Evolutionary conservation across 2,113 vertebrate species (phyloP).

Genomic region (Pseudopodoces humilis): DNA sequence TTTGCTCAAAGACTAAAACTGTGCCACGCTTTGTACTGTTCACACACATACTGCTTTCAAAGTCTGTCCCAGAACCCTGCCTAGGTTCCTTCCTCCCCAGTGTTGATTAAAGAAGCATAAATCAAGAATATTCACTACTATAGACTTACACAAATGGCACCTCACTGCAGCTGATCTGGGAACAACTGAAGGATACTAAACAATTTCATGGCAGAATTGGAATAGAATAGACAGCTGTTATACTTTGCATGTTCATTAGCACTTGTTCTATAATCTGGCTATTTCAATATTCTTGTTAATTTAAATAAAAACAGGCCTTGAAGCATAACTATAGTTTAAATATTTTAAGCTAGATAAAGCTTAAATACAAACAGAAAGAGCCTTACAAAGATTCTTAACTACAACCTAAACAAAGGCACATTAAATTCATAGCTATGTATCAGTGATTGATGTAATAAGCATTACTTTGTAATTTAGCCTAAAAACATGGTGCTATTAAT

Average conservation of each 20-base stretch:
- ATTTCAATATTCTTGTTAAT: neutral
- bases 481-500: neutral
- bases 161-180: neutral
- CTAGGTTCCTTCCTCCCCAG: neutral
- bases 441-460: neutral
- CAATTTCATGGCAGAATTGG: neutral
- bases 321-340: neutral
- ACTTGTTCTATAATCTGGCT: neutral
- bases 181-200: neutral
- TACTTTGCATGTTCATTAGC: neutral
- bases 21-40: neutral
- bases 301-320: neutral
- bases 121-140: neutral
- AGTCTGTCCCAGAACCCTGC: neutral
- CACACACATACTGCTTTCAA: neutral
- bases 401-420: neutral
- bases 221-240: neutral
- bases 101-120: neutral
- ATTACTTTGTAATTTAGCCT: neutral
- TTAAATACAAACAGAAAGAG: slow-evolving; percentile 59
- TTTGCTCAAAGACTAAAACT: neutral
- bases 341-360: slow-evolving; percentile 80
- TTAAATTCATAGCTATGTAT: neutral
- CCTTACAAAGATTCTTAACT: neutral
- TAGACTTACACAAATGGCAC: neutral